These are phyloP conservation scores for Dermolepida albohirtum DNA, from an alignment of 2,888 invertebrate species.

Conservation along the genomic window DNA sequence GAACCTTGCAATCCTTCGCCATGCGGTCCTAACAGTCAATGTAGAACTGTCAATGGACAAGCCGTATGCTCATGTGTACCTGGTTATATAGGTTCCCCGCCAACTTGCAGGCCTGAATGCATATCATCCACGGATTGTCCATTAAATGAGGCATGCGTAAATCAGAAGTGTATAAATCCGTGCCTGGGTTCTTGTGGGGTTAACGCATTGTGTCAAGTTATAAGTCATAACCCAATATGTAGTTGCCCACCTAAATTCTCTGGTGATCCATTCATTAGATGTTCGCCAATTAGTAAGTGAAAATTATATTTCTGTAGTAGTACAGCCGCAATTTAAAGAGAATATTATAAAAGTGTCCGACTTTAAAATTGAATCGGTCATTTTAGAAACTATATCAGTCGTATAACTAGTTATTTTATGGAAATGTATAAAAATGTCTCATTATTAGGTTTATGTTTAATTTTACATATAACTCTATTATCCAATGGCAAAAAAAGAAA, in stretches of 20 bases:
- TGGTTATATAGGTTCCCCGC: constrained; percentile 74
- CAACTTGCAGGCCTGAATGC: constrained; percentile 78
- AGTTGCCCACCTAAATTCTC: constrained; percentile 72
- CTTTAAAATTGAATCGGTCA: no score
- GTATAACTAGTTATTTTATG: no score
- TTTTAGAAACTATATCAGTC: no score
- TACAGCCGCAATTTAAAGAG: no score
- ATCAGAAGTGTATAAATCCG: constrained; percentile 76
- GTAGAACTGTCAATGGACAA: constrained; percentile 73
- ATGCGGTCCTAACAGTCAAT: constrained; percentile 75
- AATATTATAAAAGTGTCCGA: no score
- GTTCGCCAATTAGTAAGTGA: constrained; percentile 69
- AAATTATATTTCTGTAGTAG: not conserved
- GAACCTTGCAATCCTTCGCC: constrained; percentile 75
- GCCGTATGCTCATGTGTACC: constrained; percentile 78
- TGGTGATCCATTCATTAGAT: constrained; percentile 76
- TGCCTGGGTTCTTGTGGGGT: constrained; percentile 77
- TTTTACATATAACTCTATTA: no score
- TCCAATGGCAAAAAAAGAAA: no score
- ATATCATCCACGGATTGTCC: constrained; percentile 77
- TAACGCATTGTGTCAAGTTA: constrained; percentile 77
- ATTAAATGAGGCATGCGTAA: constrained; percentile 74
- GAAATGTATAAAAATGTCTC: no score
- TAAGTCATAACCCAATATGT: constrained; percentile 80
- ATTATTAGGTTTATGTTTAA: no score